phyloP scores from a whole-genome alignment of 64 coral and sea anemone genomes.

The Catalaphyllia jardinei region DNA sequence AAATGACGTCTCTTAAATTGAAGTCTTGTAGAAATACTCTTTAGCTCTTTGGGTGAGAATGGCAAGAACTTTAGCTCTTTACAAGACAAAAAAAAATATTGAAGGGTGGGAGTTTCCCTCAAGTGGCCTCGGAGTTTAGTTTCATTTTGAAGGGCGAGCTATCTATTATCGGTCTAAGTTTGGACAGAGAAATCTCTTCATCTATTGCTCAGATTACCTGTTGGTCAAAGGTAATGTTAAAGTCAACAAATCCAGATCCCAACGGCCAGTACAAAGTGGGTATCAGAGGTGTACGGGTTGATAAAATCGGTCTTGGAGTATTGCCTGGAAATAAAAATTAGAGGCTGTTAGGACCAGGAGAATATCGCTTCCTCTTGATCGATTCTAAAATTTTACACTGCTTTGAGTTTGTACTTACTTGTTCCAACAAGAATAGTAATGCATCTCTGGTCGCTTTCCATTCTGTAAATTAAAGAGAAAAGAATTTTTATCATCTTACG shows the following conservation, averaged over 20 bases:
- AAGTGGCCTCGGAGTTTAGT: no score
- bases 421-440: conserved; percentile 48
- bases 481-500: background rate
- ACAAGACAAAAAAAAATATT: no score
- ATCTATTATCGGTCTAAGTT: no score
- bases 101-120: no score
- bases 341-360: background rate
- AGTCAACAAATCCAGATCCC: background rate
- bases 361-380: no score
- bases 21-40: no score
- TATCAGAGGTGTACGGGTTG: background rate
- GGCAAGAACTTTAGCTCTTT: no score
- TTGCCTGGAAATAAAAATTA: background rate
- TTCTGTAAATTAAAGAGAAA: conserved; percentile 23
- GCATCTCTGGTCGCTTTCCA: conserved; percentile 65
- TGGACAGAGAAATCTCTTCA: no score
- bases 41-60: no score
- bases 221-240: conserved; percentile 31
- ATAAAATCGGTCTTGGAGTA: conserved; percentile 20
- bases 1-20: no score
- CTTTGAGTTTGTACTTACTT: conserved; percentile 9
- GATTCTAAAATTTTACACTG: no score
- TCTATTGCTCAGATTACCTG: background rate
- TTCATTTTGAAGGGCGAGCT: no score
- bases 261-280: background rate